Conservation (phyloP, 92 coral and sea anemone species). For the Palythoa grandis region DNA sequence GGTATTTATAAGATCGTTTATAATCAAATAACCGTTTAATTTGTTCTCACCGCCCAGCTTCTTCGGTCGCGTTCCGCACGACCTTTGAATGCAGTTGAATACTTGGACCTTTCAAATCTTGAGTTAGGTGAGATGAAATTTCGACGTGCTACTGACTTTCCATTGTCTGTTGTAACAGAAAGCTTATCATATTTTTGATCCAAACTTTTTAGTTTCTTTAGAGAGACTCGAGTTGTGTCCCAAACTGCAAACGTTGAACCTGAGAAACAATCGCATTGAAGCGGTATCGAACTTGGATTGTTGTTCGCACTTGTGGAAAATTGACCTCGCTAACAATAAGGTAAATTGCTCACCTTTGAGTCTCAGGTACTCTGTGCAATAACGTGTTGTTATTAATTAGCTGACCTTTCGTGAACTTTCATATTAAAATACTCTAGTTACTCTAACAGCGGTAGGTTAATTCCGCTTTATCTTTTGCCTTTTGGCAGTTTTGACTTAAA, state of each 20-base stretch:
- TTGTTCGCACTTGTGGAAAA: slow-evolving; percentile 95
- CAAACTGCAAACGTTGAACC: slow-evolving; percentile 76
- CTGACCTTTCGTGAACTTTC: background rate
- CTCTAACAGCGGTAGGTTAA: too few species aligned
- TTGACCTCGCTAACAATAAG: slow-evolving; percentile 95
- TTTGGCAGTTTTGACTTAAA: background rate
- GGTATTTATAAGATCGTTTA: background rate
- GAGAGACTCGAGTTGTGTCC: slow-evolving; percentile 92
- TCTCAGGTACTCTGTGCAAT: background rate
- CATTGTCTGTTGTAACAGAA: slow-evolving; percentile 13
- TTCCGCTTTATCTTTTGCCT: background rate
- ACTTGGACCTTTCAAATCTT: slow-evolving; percentile 90
- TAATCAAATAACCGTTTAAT: background rate
- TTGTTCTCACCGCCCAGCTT: slow-evolving; percentile 56
- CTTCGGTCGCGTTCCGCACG: slow-evolving; percentile 88
- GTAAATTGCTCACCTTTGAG: slow-evolving; percentile 52
- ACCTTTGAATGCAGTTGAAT: slow-evolving; percentile 83
- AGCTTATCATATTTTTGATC: slow-evolving; percentile 1
- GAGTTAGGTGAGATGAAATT: slow-evolving; percentile 72
- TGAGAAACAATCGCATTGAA: slow-evolving; percentile 84
- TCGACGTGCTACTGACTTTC: background rate
- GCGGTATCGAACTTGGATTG: slow-evolving; percentile 81
- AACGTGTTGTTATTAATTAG: background rate
- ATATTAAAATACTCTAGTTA: background rate
- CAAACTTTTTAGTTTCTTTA: slow-evolving; percentile 71